Evolutionary conservation across 2,797 vertebrate species (phyloP), one percentile per base, ranked within the genome.

Genomic region (Salmo trutta): DNA sequence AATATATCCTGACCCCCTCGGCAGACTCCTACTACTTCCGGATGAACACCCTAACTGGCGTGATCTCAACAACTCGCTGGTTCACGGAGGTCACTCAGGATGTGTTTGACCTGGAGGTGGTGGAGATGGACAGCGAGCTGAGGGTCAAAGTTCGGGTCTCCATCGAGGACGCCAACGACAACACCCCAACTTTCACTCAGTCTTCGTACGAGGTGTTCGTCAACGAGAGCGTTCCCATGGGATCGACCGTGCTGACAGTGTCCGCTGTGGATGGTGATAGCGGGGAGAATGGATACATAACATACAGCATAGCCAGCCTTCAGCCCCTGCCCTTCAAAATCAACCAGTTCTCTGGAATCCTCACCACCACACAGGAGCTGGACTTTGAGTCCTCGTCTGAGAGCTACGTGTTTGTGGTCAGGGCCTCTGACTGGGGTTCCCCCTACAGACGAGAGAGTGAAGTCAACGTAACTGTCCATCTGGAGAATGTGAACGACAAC

Each of bases 241-340:
- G 96, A 1, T 96, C 95, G 0, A 95, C 81, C 0, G 77, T 99
- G 62, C 84, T 99, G 79, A 86, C 91, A 0, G 93, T 99, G 74
- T 96, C 94, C 1, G 98, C 98, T 33, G 92, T 88, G 15, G 98
- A 99, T 85, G 92, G 92, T 62, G 98, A 99, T 79, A 93, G 91
- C 80, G 98, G 98, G 51, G 98, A 99, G 90, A 99, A 99, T 7
- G 96, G 98, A 41, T 99, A 99, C 72, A 98, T 99, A 77, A 99
- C 98, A 0, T 99, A 98, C 47, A 99, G 96, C 85, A 96, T 99
- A 78, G 96, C 96, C 73, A 97, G 95, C 83, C 87, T 98, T 73
- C 95, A 94, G 84, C 83, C 94, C 0, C 83, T 99, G 10, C 98
- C 98, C 0, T 99, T 99, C 86, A 90, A 92, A 80, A 96, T 99